These are phyloP conservation scores for Antennarius striatus DNA, from an alignment of 2,113 vertebrate species.

Conservation along the genomic window DNA sequence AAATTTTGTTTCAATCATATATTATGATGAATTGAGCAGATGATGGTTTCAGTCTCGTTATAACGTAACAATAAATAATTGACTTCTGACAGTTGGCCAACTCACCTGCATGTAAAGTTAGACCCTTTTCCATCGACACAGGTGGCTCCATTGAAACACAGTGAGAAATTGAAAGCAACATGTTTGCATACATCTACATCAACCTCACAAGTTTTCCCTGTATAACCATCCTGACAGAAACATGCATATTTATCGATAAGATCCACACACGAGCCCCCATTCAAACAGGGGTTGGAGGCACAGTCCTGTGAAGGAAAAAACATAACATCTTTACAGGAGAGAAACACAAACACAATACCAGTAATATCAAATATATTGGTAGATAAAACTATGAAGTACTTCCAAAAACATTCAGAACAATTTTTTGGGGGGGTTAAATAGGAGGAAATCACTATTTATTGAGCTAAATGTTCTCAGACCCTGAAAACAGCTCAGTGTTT, in stretches of 20 bases:
- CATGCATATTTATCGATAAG: slow-evolving; percentile 77
- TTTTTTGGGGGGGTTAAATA: not conserved
- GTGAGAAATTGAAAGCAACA: slow-evolving; percentile 35
- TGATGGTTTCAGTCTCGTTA: not conserved
- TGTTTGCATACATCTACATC: slow-evolving; percentile 74
- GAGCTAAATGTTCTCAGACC: slow-evolving; percentile 54
- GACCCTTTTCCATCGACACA: slow-evolving; percentile 76
- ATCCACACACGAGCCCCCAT: slow-evolving; percentile 81
- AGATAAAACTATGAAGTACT: not conserved
- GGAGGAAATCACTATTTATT: slow-evolving; percentile 63
- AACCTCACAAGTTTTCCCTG: slow-evolving; percentile 69
- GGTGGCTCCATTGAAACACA: slow-evolving; percentile 78
- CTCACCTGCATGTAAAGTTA: slow-evolving; percentile 83
- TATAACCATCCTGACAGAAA: slow-evolving; percentile 78
- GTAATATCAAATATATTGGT: not conserved
- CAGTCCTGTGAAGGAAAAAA: slow-evolving; percentile 77
- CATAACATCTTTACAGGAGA: slow-evolving; percentile 1
- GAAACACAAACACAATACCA: not conserved
- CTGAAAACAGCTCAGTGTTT: slow-evolving; percentile 68
- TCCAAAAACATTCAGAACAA: too few species aligned
- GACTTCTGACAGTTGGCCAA: not conserved
- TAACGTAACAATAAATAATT: not conserved
- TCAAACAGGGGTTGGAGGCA: slow-evolving; percentile 74
- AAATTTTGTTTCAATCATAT: too few species aligned
- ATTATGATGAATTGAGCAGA: too few species aligned